Base-by-base conservation (phyloP, 1,140 invertebrate species). In the Stratiolaelaps scimitus region DNA sequence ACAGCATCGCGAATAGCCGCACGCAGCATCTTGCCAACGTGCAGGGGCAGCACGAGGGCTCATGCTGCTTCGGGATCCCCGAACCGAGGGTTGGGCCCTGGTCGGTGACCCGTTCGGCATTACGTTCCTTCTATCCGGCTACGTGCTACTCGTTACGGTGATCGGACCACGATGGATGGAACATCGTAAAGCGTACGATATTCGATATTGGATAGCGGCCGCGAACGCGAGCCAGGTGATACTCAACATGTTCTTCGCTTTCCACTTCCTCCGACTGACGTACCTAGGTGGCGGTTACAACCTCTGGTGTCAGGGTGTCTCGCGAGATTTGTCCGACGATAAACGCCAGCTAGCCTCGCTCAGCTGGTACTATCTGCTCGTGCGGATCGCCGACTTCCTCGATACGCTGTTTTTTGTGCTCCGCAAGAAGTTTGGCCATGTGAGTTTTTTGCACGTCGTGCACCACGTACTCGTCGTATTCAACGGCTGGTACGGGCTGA, bases 391-490 rank as follows among this genome's bases (percentile, higher is more conserved):
- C 40, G 70, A 71, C 20, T 72, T 72, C 34, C 43, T 72, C 26
- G 70, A 74, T 66, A 70, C 73, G 43, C 48, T 79, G 47, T 77
- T 82, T 67, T 83, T 83, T 69, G 78, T 82, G 2, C 72, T 88
- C 40, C 78, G 85, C 17, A 92, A 91, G 77, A 96, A 96, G 80
- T 87, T 85, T 75, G 83, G 87, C 75, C 91, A 95, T 73, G 87
- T 93, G 66, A 89, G 88, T 13, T 89, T 86, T 30, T 81, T 95
- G 23, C 92, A 95, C 77, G 90, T 95, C 66, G 92, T 95, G 72
- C 92, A 95, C 75, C 91, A 96, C 75, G 89, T 89, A 64, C 84
- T 89, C 72, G 94, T 96, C 91, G 91, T 92, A 10, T 85, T 92
- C 76, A 88, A 85, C 10, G 88, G 92, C 1, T 96, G 92, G 91